phyloP scores from a whole-genome alignment of 2,797 vertebrate species.

The Lithobates sylvaticus region DNA sequence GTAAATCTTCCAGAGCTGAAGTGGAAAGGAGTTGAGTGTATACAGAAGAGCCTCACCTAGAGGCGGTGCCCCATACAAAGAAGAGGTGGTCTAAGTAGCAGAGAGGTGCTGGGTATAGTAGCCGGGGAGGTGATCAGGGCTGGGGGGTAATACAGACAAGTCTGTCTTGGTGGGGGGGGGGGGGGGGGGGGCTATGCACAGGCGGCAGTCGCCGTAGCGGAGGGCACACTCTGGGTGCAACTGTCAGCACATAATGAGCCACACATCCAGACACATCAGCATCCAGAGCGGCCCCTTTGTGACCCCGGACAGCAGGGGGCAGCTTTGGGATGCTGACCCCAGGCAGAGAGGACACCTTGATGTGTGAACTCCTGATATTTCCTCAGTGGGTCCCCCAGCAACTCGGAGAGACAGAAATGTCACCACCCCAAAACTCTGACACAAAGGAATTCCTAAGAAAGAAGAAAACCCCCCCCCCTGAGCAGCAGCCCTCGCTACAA shows the following conservation, averaged over 20 bases:
- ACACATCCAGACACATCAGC: conserved; percentile 40
- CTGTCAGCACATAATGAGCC: conserved; percentile 36
- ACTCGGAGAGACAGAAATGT: conserved; percentile 18
- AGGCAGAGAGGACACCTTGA: conserved; percentile 19
- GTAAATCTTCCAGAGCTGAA: too few species aligned
- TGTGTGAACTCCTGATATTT: not conserved
- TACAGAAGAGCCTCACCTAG: too few species aligned
- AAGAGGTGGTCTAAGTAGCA: too few species aligned
- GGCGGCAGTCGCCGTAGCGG: not conserved
- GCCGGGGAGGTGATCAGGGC: not conserved
- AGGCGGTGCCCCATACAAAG: too few species aligned
- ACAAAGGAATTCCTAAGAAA: not conserved
- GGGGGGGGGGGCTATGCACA: not conserved
- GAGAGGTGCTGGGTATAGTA: not conserved
- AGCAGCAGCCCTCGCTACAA: not conserved
- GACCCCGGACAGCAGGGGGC: conserved; percentile 1
- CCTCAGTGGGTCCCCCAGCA: not conserved
- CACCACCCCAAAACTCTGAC: not conserved
- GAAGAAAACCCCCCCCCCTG: not conserved
- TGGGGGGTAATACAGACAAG: not conserved
- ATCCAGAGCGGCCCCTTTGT: not conserved
- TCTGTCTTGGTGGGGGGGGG: not conserved
- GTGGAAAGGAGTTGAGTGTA: too few species aligned
- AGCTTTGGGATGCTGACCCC: conserved; percentile 1
- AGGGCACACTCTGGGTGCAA: conserved; percentile 7